Conservation (phyloP, 1,140 invertebrate species). For the Leptonema lineaticorne region DNA sequence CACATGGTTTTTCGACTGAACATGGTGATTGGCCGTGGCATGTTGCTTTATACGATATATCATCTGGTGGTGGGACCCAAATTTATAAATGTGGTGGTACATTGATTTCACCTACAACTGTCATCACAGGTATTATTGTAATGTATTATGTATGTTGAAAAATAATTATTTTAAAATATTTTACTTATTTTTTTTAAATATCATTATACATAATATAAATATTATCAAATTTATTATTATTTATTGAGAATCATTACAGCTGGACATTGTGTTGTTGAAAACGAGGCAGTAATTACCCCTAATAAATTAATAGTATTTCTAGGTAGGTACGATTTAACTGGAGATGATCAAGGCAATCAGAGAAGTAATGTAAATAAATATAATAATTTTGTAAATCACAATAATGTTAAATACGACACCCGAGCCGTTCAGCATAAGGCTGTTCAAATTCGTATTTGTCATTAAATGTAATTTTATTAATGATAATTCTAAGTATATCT, state of each 20-base stretch:
- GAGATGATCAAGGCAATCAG: constrained; percentile 31
- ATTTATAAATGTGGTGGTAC: constrained; percentile 4
- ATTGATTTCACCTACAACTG: not conserved
- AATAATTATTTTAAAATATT: not conserved
- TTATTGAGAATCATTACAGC: constrained; percentile 42
- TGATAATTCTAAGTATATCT: too few species aligned
- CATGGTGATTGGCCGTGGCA: constrained; percentile 82
- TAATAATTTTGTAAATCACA: constrained; percentile 42
- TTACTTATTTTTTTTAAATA: too few species aligned
- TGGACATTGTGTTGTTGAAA: constrained; percentile 49
- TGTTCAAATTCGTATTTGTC: too few species aligned
- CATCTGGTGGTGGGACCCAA: constrained; percentile 47
- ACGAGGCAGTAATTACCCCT: constrained; percentile 40
- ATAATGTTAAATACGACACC: too few species aligned
- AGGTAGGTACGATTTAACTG: constrained; percentile 42
- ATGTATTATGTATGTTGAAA: not conserved
- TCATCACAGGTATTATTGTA: constrained; percentile 9
- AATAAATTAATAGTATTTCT: constrained; percentile 45
- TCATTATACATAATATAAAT: not conserved
- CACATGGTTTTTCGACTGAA: not conserved
- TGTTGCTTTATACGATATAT: constrained; percentile 72
- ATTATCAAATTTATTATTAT: not conserved
- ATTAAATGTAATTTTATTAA: too few species aligned
- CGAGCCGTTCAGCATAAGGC: too few species aligned
- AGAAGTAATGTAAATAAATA: not conserved